Conservation (phyloP, 2,888 invertebrate genomes). For the Seladonia tumulorum region DNA sequence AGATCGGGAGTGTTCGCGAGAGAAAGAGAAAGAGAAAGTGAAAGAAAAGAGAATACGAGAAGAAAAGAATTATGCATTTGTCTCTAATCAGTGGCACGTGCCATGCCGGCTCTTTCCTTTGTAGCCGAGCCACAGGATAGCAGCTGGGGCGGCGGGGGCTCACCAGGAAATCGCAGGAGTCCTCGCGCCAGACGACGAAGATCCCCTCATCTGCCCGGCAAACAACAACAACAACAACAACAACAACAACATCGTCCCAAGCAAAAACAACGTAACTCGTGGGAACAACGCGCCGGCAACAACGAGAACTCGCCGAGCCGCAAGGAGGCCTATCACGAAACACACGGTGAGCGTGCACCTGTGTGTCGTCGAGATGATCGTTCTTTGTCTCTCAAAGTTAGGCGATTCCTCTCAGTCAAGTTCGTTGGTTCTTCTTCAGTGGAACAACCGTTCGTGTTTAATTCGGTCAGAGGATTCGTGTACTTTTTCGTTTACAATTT, state of each 20-base stretch:
- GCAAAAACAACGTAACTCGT: constrained; percentile 76
- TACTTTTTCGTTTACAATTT: too few species aligned
- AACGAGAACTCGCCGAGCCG: constrained; percentile 73
- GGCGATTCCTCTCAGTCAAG: neutral
- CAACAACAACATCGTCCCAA: constrained; percentile 61
- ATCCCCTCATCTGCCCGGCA: constrained; percentile 70
- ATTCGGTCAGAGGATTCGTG: neutral
- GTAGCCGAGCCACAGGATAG: constrained; percentile 81
- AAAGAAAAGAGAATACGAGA: constrained; percentile 57
- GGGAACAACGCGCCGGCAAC: constrained; percentile 71
- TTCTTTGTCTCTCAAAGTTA: constrained; percentile 53
- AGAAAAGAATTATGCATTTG: constrained; percentile 57
- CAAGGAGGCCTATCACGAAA: constrained; percentile 77
- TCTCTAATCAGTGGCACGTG: constrained; percentile 78
- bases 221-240: constrained; percentile 58
- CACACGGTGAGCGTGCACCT: constrained; percentile 79
- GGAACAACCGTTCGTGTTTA: too few species aligned
- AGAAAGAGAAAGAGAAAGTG: neutral
- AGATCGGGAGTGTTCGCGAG: constrained; percentile 13
- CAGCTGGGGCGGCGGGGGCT: constrained; percentile 83
- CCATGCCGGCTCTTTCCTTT: constrained; percentile 80
- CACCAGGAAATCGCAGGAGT: constrained; percentile 76
- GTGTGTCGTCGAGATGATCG: constrained; percentile 51
- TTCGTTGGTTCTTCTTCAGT: too few species aligned
- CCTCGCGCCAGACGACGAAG: constrained; percentile 75